Evolutionary conservation across 2,888 invertebrate species (phyloP), one percentile per base, ranked within the genome.

Genomic region (Caenorhabditis sinica): DNA sequence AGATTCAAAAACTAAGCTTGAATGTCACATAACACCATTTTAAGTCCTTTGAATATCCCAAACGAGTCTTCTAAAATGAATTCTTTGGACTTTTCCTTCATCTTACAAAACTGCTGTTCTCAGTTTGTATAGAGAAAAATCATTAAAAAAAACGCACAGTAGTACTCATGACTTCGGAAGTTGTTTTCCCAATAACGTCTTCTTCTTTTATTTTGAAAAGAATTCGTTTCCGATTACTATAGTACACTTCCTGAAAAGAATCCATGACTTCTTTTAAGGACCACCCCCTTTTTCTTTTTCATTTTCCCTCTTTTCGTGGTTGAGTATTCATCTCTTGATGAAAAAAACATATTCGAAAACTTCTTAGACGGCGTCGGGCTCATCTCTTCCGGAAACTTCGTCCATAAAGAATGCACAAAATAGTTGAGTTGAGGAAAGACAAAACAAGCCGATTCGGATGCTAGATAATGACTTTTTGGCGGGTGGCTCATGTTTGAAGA

Each of bases 381-480:
- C 49, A 49, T 13, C 28, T 45, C 45, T 45, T 43, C 43, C 25
- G 43, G 65, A 65, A 45, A 30, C 45, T 65, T 45, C 49, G 33
- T 45, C 65, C 45, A 68, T 66, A 2, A 66, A 49, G 23, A 53
- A 68, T 68, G 51, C 51, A 53, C 51, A 68, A 36, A 51, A 51
- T 68, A 53, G 51, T 49, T 68, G 68, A 23, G 36, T 51, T 11
- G 33, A 17, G 51, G 25, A 53, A 68, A 68, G 63, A 11, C 63
- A 66, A 68, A 68, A 68, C 68, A 68, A 68, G 68, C 30, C 30
- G 51, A 53, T 68, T 68, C 68, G 36, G 68, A 53, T 53, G 33
- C 51, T 51, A 53, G 53, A 68, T 68, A 68, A 68, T 68, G 68
- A 68, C 68, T 68, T 68, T 68, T 68, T 68, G 45, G 45, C 65